Base-by-base conservation (phyloP, 2,797 vertebrate species). In the Sylvia borin region DNA sequence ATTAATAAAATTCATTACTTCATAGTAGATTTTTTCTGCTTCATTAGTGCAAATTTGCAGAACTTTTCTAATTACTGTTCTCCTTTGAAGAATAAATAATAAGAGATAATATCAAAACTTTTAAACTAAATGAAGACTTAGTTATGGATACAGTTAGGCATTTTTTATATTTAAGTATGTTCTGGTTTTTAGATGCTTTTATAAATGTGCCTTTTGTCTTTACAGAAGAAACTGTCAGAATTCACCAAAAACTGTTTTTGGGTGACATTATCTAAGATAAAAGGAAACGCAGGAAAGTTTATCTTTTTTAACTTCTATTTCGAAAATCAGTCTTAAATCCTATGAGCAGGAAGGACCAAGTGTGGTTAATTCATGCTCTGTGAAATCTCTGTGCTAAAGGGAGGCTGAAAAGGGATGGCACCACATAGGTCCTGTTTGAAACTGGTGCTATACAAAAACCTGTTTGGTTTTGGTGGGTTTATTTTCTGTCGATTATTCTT, bases 31-130 rank as follows among this genome's bases (percentile, higher is more conserved):
- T 93, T 91, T 93, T 93, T 93, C 92, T 93, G 92, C 93, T 93
- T 96, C 87, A 88, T 96, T 97, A 96, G 73, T 81, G 92, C 68
- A 96, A 96, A 95, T 97, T 94, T 90, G 92, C 91, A 92, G 85
- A 97, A 97, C 93, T 96, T 94, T 88, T 70, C 62, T 81, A 77
- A 93, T 97, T 91, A 93, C 18, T 70, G 2, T 64, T 94, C 51
- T 88, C 66, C 93, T 96, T 96, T 96, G 95, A 96, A 93, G 96
- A 92, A 85, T 62, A 94, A 94, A 81, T 81, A 90, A 91, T 75
- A 88, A n/a, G 78, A 92, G 92, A 97, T 93, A 91, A 66, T 83
- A 96, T 92, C 95, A 90, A 24, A 88, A 81, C 11, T n/a, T 86
- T 73, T 55, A 31, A 79, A 67, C 79, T 77, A 92, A 93, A 48